Evolutionary conservation across 2,113 vertebrate genomes (phyloP).

Genomic region (Otis tarda): DNA sequence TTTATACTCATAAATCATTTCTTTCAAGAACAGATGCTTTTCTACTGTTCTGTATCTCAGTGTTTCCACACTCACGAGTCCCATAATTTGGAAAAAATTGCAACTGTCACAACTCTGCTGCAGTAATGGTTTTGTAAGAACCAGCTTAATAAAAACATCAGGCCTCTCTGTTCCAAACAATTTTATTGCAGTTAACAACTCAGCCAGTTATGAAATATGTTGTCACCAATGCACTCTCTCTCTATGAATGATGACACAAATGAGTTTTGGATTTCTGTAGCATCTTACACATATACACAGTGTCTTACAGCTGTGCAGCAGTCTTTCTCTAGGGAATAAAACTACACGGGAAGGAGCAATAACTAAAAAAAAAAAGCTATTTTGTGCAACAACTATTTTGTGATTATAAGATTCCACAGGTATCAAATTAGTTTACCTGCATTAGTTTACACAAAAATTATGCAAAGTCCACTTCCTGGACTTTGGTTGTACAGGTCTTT

Average conservation of each 20-base stretch:
- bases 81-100: background rate
- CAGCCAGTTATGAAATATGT: background rate
- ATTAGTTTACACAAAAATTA: background rate
- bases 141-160: conserved; percentile 30
- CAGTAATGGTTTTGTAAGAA: background rate
- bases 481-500: background rate
- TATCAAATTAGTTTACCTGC: background rate
- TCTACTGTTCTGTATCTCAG: background rate
- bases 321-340: background rate
- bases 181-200: conserved; percentile 36
- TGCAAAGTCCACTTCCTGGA: background rate
- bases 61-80: background rate
- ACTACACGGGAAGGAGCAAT: background rate
- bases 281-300: background rate
- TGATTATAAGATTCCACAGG: background rate
- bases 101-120: background rate
- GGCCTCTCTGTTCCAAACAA: background rate
- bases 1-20: background rate
- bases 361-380: background rate
- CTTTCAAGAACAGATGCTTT: background rate
- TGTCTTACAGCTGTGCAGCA: background rate
- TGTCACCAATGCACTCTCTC: background rate
- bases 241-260: background rate
- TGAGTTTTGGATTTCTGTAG: background rate
- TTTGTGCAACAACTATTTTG: background rate